phyloP scores from a whole-genome alignment of 2,113 vertebrate genomes.

The Rissa tridactyla region DNA sequence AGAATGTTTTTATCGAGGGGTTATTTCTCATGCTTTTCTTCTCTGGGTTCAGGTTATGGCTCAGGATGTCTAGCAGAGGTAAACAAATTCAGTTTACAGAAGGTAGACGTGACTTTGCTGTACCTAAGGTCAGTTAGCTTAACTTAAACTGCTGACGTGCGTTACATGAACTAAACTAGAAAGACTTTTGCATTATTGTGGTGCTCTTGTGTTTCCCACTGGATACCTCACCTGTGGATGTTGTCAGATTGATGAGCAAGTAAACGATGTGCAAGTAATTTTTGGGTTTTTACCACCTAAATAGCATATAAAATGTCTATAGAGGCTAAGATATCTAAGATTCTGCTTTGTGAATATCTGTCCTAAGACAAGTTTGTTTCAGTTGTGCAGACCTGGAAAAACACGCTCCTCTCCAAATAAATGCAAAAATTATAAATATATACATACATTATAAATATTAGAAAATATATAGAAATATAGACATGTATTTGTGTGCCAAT shows the following conservation, averaged over 20 bases:
- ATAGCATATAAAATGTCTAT: not conserved
- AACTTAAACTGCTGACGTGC: not conserved
- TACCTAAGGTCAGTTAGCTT: not conserved
- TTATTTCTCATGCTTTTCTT: not conserved
- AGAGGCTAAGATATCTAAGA: not conserved
- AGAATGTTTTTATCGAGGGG: not conserved
- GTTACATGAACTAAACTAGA: not conserved
- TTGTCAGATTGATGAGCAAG: not conserved
- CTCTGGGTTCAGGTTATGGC: not conserved
- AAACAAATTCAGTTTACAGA: not conserved
- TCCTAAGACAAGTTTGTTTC: not conserved
- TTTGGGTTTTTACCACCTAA: not conserved
- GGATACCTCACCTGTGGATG: not conserved
- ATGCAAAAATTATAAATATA: not conserved
- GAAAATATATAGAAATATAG: not conserved
- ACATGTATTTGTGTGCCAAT: not conserved
- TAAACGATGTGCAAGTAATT: not conserved
- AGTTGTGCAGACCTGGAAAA: not conserved
- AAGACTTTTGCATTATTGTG: not conserved
- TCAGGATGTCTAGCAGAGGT: not conserved
- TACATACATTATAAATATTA: not conserved
- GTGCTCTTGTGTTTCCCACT: not conserved
- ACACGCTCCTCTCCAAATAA: not conserved
- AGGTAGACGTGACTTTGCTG: not conserved
- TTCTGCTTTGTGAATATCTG: not conserved